A percentile compares a stretch with the other conserved stretches of the same genome.
phyloP scores from a whole-genome alignment of 2,888 invertebrate genomes.

The Exocentrus adspersus region DNA sequence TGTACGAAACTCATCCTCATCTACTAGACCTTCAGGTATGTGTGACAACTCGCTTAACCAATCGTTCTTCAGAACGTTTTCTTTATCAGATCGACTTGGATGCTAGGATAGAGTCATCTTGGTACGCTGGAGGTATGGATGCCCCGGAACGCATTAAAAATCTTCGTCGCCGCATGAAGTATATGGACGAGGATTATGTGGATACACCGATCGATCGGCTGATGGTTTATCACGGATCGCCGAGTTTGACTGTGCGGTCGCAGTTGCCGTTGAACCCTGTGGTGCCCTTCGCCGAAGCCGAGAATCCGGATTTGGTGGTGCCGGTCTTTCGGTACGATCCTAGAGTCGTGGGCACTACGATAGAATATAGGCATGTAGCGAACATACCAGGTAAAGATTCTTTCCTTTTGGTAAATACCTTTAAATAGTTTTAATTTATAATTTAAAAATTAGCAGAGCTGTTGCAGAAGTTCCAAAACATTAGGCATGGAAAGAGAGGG shows the following conservation, averaged over 20 bases:
- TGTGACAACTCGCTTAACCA: no score
- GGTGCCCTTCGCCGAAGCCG: slow-evolving; percentile 67
- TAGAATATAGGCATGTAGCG: slow-evolving; percentile 71
- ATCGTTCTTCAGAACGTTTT: no score
- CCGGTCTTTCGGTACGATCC: slow-evolving; percentile 72
- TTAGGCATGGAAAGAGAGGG: no score
- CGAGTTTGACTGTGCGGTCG: slow-evolving; percentile 77
- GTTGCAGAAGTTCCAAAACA: no score
- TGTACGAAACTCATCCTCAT: slow-evolving; percentile 71
- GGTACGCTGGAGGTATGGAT: slow-evolving; percentile 81
- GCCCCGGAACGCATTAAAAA: slow-evolving; percentile 65
- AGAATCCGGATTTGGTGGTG: slow-evolving; percentile 68
- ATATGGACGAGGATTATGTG: slow-evolving; percentile 62
- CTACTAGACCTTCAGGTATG: slow-evolving; percentile 71
- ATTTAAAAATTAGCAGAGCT: no score
- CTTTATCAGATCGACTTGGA: slow-evolving; percentile 73
- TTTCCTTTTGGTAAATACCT: no score
- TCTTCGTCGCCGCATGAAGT: slow-evolving; percentile 48
- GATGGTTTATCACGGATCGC: slow-evolving; percentile 77
- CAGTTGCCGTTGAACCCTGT: slow-evolving; percentile 75
- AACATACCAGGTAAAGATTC: slow-evolving; percentile 79
- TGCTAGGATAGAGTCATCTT: slow-evolving; percentile 86
- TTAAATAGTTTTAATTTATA: no score
- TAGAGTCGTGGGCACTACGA: slow-evolving; percentile 68
- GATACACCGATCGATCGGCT: slow-evolving; percentile 71